Conservation (phyloP, 2,888 invertebrate species). For the Epicampocera succincta region DNA sequence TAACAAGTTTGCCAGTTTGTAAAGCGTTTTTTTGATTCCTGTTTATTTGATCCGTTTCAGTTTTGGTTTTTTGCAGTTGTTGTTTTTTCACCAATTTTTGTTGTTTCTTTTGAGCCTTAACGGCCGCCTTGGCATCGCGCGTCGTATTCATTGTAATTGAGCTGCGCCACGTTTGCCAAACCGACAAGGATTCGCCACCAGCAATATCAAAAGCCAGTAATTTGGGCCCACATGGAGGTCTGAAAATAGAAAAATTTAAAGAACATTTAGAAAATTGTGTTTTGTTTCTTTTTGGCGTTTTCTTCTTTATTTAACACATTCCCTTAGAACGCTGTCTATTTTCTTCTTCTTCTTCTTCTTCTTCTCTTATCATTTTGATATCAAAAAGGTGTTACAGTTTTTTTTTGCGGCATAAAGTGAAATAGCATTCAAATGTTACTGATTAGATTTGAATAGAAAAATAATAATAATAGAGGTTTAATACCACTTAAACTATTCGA, state of each 20-base stretch:
- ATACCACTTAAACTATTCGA: not conserved
- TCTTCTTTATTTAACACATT: not conserved
- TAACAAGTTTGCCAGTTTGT: constrained; percentile 59
- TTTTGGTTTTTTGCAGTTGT: constrained; percentile 72
- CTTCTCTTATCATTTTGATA: constrained; percentile 31
- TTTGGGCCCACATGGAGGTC: constrained; percentile 21
- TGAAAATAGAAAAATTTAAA: constrained; percentile 6
- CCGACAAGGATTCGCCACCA: not conserved
- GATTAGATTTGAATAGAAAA: constrained; percentile 46
- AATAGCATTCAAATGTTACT: constrained; percentile 36
- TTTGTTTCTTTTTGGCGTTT: not conserved
- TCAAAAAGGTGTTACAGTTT: constrained; percentile 8
- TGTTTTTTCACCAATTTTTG: constrained; percentile 78
- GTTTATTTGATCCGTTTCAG: constrained; percentile 82
- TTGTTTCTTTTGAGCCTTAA: constrained; percentile 82
- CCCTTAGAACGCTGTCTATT: not conserved
- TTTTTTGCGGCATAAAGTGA: not conserved
- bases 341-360: no score
- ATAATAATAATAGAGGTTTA: not conserved
- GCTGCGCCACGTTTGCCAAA: not conserved
- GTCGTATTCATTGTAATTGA: constrained; percentile 72
- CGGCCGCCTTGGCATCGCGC: constrained; percentile 77
- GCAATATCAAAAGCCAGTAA: not conserved
- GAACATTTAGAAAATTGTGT: not conserved
- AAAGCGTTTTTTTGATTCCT: constrained; percentile 83